A percentile compares a stretch with the other conserved stretches of the same genome.
Evolutionary conservation across 2,113 vertebrate species (phyloP).

Genomic region (cattle (Bos taurus)): DNA sequence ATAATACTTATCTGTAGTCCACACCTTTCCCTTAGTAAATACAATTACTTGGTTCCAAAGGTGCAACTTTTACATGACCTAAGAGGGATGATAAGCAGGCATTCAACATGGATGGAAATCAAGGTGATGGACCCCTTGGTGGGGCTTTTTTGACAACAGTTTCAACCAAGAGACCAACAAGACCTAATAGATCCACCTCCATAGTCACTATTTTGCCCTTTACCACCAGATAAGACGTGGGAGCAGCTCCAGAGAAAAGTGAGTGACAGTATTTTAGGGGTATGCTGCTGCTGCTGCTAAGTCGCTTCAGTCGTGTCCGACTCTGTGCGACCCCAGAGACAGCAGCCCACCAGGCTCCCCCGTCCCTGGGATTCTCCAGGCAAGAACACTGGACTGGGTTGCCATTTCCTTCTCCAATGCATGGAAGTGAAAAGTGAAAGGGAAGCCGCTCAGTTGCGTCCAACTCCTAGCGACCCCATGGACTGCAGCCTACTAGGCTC

Average conservation of each 20-base stretch:
- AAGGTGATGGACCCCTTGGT: neutral
- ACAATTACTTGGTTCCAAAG: slow-evolving; percentile 82
- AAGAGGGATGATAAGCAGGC: slow-evolving; percentile 8
- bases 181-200: neutral
- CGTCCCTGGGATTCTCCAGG: too few relatives aligned
- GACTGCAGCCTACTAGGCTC: too few relatives aligned
- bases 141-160: neutral
- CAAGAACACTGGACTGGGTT: too few relatives aligned
- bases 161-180: neutral
- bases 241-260: slow-evolving; percentile 23
- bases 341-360: too few relatives aligned
- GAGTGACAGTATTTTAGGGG: neutral
- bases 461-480: too few relatives aligned
- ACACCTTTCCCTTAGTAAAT: slow-evolving; percentile 83
- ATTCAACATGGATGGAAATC: neutral
- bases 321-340: too few relatives aligned
- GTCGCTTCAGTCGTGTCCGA: too few relatives aligned
- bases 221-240: neutral
- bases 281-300: neutral
- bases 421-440: neutral
- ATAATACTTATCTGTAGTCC: slow-evolving; percentile 69
- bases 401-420: too few relatives aligned
- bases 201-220: neutral
- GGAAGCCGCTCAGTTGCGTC: too few relatives aligned
- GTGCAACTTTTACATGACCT: slow-evolving; percentile 31